Evolutionary conservation across 2,113 vertebrate genomes (phyloP).

Genomic region (Chaetura pelagica): DNA sequence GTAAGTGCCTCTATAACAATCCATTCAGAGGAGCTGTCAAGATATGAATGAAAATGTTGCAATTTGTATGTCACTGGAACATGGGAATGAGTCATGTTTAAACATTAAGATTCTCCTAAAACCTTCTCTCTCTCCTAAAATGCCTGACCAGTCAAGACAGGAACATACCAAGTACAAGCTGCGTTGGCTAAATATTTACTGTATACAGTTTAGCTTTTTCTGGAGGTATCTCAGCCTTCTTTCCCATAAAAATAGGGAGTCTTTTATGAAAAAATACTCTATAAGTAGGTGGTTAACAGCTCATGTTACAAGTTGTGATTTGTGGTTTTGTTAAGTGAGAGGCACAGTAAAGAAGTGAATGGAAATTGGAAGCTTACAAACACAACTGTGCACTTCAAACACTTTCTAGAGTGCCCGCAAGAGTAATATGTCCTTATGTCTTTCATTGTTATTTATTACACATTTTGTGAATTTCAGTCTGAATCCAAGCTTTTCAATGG

Average conservation of each 20-base stretch:
- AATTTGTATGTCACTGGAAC: not conserved
- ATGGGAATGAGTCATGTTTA: not conserved
- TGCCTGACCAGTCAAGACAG: not conserved
- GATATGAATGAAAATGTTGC: not conserved
- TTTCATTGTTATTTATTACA: not conserved
- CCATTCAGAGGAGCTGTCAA: not conserved
- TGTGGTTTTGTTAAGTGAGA: not conserved
- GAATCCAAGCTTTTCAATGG: conserved; percentile 99
- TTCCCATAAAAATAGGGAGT: not conserved
- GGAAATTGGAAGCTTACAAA: not conserved
- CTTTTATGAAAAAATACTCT: not conserved
- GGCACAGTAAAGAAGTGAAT: not conserved
- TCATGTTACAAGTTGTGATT: not conserved
- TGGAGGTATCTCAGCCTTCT: not conserved
- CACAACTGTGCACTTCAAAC: not conserved
- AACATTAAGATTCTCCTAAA: not conserved
- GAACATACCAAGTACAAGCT: not conserved
- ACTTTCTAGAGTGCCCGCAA: not conserved
- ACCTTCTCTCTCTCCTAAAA: not conserved
- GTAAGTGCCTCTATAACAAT: conserved; percentile 20
- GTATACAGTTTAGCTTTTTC: not conserved
- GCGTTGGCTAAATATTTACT: not conserved
- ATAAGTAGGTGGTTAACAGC: not conserved
- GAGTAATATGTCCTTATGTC: not conserved
- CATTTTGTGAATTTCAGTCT: conserved; percentile 82